phyloP scores from a whole-genome alignment of 2,797 vertebrate species.

The Gallinago solitaria region DNA sequence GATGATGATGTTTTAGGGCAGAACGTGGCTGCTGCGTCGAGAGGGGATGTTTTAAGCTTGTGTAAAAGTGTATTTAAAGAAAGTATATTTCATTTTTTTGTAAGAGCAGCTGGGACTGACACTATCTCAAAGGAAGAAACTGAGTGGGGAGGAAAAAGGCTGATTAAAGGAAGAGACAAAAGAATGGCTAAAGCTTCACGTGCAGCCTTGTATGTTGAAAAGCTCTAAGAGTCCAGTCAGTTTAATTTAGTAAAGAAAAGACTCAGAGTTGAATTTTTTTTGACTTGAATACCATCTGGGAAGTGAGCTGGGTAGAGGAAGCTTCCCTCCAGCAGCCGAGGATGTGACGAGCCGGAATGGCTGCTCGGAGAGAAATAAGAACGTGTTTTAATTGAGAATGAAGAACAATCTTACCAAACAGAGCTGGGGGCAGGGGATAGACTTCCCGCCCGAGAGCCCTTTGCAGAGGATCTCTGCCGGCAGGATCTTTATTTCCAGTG shows the following conservation, averaged over 20 bases:
- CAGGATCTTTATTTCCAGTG: background rate
- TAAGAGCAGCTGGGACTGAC: background rate
- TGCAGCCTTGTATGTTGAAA: rapidly evolving
- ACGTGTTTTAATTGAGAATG: background rate
- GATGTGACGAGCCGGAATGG: background rate
- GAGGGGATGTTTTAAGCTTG: background rate
- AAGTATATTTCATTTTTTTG: background rate
- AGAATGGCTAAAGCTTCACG: rapidly evolving
- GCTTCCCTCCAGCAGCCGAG: background rate
- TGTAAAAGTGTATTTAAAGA: background rate
- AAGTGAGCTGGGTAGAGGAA: background rate
- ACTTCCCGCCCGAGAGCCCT: background rate
- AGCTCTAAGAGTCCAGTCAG: background rate
- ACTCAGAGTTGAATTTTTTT: background rate
- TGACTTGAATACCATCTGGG: background rate
- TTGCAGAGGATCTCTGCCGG: background rate
- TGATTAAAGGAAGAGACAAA: background rate
- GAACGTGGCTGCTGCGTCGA: background rate
- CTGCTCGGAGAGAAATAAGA: background rate
- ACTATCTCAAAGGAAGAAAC: background rate
- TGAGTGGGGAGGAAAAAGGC: rapidly evolving
- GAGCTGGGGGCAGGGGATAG: background rate
- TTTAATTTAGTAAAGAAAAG: background rate
- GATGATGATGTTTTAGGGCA: rapidly evolving
- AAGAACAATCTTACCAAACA: background rate